Percentiles rank a stretch among this genome's conserved stretches.
Evolutionary conservation across 2,797 vertebrate genomes (phyloP).

Genomic region (Gephyroberyx darwinii): DNA sequence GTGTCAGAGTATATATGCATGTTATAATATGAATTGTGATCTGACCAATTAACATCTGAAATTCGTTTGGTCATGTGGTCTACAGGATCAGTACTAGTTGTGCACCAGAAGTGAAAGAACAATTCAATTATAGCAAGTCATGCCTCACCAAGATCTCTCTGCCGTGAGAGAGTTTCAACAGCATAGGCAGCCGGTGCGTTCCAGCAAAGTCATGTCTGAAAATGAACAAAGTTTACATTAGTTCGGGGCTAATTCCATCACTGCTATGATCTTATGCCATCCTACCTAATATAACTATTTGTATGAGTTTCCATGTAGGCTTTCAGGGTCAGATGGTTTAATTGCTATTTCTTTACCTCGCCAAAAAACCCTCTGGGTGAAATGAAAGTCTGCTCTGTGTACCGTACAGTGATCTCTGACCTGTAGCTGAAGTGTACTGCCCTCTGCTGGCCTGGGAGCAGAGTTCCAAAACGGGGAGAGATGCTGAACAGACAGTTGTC

Average conservation of each 20-base stretch:
- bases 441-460: constrained; percentile 86
- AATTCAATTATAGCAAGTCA: background rate
- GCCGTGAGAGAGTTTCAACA: constrained; percentile 90
- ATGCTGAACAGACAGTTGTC: constrained; percentile 87
- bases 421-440: constrained; percentile 88
- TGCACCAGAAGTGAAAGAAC: background rate
- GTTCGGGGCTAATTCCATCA: background rate
- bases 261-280: background rate
- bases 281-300: background rate
- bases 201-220: constrained; percentile 87
- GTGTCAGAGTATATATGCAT: no score
- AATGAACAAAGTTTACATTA: constrained; percentile 19
- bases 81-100: background rate
- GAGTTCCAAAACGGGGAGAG: constrained; percentile 84
- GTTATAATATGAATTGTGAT: no score
- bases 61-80: no score
- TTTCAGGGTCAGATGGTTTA: no score
- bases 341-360: no score
- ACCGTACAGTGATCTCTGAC: constrained; percentile 68
- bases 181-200: constrained; percentile 85
- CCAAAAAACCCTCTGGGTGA: no score
- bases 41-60: no score
- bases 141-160: constrained; percentile 92
- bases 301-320: background rate
- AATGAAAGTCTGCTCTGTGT: background rate